A percentile compares a stretch with the other conserved stretches of the same genome.
phyloP scores from a whole-genome alignment of 2,113 vertebrate genomes.

The Cyprinodon brontotheroides region DNA sequence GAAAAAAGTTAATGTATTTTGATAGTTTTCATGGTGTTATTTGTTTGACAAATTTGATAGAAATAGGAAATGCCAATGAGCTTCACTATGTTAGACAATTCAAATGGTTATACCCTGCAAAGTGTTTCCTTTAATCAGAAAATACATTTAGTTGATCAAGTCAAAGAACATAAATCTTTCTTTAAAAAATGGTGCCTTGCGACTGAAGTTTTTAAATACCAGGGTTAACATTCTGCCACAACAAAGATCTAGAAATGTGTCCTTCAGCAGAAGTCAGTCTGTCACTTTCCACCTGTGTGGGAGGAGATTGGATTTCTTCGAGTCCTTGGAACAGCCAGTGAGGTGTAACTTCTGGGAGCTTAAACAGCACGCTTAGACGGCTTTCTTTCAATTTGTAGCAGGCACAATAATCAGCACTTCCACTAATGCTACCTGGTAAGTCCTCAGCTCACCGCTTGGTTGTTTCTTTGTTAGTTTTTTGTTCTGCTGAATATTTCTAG shows the following conservation, averaged over 20 bases:
- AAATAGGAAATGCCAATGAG: no score
- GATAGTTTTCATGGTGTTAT: no score
- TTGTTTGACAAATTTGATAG: no score
- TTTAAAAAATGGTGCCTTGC: no score
- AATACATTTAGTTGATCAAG: no score
- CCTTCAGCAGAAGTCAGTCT: not conserved
- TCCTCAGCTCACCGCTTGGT: not conserved
- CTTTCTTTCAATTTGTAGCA: not conserved
- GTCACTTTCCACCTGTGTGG: slow-evolving; percentile 8
- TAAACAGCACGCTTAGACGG: not conserved
- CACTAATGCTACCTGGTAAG: slow-evolving; percentile 32
- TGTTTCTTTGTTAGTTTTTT: not conserved
- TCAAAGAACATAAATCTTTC: no score
- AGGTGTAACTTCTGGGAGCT: not conserved
- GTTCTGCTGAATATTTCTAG: not conserved
- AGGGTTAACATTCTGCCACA: not conserved
- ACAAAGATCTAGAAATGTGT: not conserved
- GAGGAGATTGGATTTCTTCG: slow-evolving; percentile 29
- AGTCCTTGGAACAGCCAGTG: slow-evolving; percentile 23
- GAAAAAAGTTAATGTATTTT: no score
- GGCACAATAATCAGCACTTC: not conserved
- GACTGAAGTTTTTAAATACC: no score
- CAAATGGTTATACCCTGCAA: no score
- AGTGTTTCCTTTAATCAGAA: no score
- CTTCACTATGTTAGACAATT: no score